Evolutionary conservation across 2,113 vertebrate genomes (phyloP), one percentile per base, ranked within the genome.

Genomic region (Actinemys pallida): DNA sequence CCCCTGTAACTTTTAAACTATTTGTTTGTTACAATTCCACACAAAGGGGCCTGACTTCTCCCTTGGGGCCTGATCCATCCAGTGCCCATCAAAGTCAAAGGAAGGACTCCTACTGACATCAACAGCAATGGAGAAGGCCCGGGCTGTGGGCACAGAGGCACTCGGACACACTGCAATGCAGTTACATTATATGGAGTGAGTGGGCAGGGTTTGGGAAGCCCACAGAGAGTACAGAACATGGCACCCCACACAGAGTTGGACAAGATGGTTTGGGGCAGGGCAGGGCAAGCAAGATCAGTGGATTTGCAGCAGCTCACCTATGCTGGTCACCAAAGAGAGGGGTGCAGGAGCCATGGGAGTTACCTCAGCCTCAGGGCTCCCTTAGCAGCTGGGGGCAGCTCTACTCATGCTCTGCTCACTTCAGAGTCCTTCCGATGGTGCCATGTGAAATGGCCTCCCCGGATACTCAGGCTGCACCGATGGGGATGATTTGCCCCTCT

Each of bases 131-230:
- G 4, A 8, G 3, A 90, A 65, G 72, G 31, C 4, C 57, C 11
- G 49, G 25, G 45, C 42, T 11, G 42, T 52, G 65, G 65, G 12
- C 65, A 56, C 0, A 0, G 45, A 76, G 29, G 80, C 9, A 6
- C 0, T 52, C 0, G 2, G 5, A 10, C 35, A 52, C 45, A 19
- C 62, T n/a, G 8, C 16, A 65, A 65, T n/a, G 62, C 31, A 35
- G 62, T 65, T 79, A 65, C 10, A 56, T 5, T 39, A 24, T 19
- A 49, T 24, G 16, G 53, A 10, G 50, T 22, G 9, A 5, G 42
- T 54, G 11, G 20, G 42, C 39, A 81, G 83, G 6, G 11, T 0
- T 81, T 10, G 90, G 84, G 90, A 96, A 93, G n/a, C n/a, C 75
- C 69, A 62, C 81, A 24, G 52, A 59, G 54, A 45, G 12, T 8